Conservation (phyloP, 1,140 invertebrate species). For the Aphis gossypii region DNA sequence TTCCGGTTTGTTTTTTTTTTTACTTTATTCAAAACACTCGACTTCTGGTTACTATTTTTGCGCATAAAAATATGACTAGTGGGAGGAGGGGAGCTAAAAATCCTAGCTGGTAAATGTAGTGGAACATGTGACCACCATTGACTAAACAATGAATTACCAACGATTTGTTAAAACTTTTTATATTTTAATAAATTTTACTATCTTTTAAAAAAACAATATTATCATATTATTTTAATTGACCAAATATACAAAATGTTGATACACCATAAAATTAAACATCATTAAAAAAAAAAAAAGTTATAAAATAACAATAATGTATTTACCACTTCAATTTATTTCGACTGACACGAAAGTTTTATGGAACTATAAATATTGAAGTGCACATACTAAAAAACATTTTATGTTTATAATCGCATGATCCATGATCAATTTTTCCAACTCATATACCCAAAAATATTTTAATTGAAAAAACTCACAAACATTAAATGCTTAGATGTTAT, state of each 20-base stretch:
- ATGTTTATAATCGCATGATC: not conserved
- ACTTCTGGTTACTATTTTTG: conserved; percentile 43
- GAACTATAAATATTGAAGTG: not conserved
- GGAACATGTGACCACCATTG: not conserved
- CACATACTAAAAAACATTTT: not conserved
- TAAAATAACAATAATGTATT: not conserved
- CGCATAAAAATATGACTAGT: not conserved
- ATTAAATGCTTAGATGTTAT: conserved; percentile 6
- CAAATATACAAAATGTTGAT: not conserved
- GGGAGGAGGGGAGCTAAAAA: not conserved
- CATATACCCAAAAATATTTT: not conserved
- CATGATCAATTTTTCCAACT: not conserved
- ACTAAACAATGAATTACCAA: not conserved
- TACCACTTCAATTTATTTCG: not conserved
- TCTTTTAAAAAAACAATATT: not conserved
- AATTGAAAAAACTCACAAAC: conserved; percentile 39
- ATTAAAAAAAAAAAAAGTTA: not conserved
- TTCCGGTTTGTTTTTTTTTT: conserved; percentile 30
- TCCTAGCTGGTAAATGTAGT: conserved; percentile 38
- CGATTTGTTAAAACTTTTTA: conserved; percentile 34
- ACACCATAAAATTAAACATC: not conserved
- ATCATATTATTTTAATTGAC: not conserved
- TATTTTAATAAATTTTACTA: not conserved
- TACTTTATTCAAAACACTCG: conserved; percentile 38
- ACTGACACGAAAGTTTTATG: not conserved